Evolutionary conservation across 2,888 invertebrate genomes (phyloP), one percentile per base, ranked within the genome.

Genomic region (Pyrrhia umbra): DNA sequence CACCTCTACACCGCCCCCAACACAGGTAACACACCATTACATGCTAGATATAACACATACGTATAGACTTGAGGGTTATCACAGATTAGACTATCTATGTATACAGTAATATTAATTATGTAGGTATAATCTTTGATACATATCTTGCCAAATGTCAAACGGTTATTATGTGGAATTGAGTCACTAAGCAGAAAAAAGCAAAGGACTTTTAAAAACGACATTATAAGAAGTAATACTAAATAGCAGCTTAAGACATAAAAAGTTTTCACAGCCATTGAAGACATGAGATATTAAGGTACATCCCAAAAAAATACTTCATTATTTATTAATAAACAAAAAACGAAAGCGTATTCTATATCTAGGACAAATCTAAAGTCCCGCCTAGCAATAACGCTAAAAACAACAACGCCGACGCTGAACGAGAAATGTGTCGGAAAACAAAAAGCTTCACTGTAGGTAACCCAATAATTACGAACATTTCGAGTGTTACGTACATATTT

Each of bases 1-100:
- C 94, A 92, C 80, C 96, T 95, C 80, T 96, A 95, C 93, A 96
- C 95, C 86, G 96, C 95, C 80, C 96, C 96, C 73, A 97, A 96
- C 89, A 96, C 96, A 89, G 97, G 96, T 61, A 69, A 58, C 42
- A 68, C 27, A 2, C 10, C 16, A 10, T 9, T 25, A 51, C 16
- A n/a, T n/a, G n/a, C 25, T 27, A 27, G 15, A 39, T 16, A 15
- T 2, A n/a, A n/a, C n/a, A n/a, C n/a, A n/a, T n/a, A n/a, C n/a
- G n/a, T 27, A 34, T 5, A n/a, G 2, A 13, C 34, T 13, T 34
- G 13, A 34, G 4, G n/a, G 34, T 34, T n/a, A 13, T 34, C 0
- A n/a, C 5, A 34, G n/a, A 4, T 34, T 34, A 34, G 34, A n/a
- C n/a, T n/a, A n/a, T 4, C 5, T 34, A 34, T n/a, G n/a, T 13